Conservation (phyloP, 1,140 invertebrate genomes). For the Trichonephila clavata region DNA sequence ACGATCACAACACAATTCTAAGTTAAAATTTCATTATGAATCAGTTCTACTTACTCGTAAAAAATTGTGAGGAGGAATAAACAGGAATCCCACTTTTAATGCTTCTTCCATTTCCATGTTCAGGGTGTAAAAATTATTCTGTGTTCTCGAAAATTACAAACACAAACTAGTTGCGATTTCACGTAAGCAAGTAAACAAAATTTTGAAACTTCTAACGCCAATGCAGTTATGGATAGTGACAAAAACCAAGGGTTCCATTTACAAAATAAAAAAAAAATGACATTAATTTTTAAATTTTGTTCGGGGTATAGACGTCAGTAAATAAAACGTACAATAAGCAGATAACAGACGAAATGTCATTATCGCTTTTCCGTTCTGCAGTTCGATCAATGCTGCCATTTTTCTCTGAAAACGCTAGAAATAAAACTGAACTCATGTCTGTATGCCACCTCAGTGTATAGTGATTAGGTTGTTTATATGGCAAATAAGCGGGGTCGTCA, state of each 20-base stretch:
- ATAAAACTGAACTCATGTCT: not conserved
- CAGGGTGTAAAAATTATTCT: not conserved
- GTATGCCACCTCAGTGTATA: too few species aligned
- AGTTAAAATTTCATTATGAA: not conserved
- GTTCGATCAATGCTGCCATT: slow-evolving; percentile 28
- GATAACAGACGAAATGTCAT: slow-evolving; percentile 46
- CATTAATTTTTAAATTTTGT: slow-evolving; percentile 27
- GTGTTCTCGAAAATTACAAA: not conserved
- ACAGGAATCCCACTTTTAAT: slow-evolving; percentile 52
- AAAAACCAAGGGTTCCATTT: not conserved
- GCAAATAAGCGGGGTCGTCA: too few species aligned
- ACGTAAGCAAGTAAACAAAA: not conserved
- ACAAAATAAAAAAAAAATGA: not conserved
- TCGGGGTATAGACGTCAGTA: not conserved
- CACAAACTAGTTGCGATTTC: slow-evolving; percentile 6
- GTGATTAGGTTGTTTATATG: too few species aligned
- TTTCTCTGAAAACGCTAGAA: not conserved
- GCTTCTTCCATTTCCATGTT: slow-evolving; percentile 63
- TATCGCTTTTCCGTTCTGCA: slow-evolving; percentile 45
- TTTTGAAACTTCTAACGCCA: not conserved
- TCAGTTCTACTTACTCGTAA: slow-evolving; percentile 38
- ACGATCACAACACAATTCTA: too few species aligned
- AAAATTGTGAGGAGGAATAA: slow-evolving; percentile 53
- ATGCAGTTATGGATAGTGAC: not conserved
- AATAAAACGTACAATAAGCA: slow-evolving; percentile 11